Evolutionary conservation across 2,888 invertebrate species (phyloP).

Genomic region (Phytoseiulus persimilis): DNA sequence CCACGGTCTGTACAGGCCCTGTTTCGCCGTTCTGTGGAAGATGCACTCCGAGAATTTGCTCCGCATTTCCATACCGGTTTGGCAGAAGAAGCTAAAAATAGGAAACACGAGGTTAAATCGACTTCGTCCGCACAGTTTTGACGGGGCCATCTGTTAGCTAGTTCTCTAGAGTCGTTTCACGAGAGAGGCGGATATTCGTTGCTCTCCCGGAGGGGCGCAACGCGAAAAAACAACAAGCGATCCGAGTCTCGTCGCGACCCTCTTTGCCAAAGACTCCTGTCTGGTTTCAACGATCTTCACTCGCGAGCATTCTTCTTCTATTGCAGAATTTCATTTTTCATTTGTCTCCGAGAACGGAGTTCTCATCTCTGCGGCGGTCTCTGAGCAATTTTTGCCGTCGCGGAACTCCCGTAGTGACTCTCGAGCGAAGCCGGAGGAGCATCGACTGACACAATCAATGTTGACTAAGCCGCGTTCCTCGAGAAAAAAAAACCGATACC

Average conservation of each 20-base stretch:
- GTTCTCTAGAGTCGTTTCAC: too few relatives aligned
- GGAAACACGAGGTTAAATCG: neutral
- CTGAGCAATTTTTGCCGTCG: neutral
- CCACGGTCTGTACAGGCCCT: slow-evolving; percentile 27
- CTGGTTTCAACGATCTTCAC: too few relatives aligned
- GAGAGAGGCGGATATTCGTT: too few relatives aligned
- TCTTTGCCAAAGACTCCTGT: too few relatives aligned
- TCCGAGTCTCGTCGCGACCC: too few relatives aligned
- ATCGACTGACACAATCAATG: neutral
- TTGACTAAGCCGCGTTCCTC: neutral
- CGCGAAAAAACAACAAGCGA: too few relatives aligned
- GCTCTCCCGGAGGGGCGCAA: too few relatives aligned
- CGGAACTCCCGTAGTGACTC: neutral
- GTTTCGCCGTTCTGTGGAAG: slow-evolving; percentile 28
- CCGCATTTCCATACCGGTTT: slow-evolving; percentile 35
- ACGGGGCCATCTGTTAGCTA: neutral
- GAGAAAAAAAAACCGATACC: neutral
- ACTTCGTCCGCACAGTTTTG: neutral
- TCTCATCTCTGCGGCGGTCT: neutral
- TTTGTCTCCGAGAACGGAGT: too few relatives aligned
- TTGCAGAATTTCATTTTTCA: too few relatives aligned
- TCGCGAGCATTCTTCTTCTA: too few relatives aligned
- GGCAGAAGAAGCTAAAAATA: slow-evolving; percentile 26
- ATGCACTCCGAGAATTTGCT: slow-evolving; percentile 32
- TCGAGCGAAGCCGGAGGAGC: neutral